phyloP scores from a whole-genome alignment of 23 tunicate genomes.

The Corella eumyota region DNA sequence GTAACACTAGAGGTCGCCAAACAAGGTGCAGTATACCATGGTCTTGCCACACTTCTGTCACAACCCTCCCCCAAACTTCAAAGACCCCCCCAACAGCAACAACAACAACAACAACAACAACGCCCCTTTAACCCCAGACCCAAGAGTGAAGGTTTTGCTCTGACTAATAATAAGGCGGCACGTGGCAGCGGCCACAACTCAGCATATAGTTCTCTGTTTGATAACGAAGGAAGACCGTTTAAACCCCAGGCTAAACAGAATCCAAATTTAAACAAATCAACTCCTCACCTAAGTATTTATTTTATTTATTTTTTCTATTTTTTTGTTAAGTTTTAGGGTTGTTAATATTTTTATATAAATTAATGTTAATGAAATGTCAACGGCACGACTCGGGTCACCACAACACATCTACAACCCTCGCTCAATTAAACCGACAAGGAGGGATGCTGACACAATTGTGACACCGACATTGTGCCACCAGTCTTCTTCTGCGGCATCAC shows the following conservation, averaged over 20 bases:
- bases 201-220: no score
- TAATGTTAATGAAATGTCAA: no score
- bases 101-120: slow-evolving; percentile 22
- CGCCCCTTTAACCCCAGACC: slow-evolving; percentile 33
- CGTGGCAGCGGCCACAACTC: slow-evolving; percentile 1
- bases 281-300: no score
- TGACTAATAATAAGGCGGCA: background rate
- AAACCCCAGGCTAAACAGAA: no score
- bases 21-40: slow-evolving; percentile 79
- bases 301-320: no score
- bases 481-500: slow-evolving; percentile 27
- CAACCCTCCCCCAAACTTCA: no score
- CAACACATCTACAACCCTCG: slow-evolving; percentile 18
- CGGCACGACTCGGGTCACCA: slow-evolving; percentile 37
- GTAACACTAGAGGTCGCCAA: slow-evolving; percentile 65
- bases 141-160: slow-evolving; percentile 53
- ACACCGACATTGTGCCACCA: slow-evolving; percentile 7
- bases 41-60: slow-evolving; percentile 50
- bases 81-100: no score
- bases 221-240: no score
- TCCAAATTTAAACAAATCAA: no score
- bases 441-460: slow-evolving; percentile 5
- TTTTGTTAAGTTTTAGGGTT: no score
- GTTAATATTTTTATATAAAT: no score
- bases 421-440: background rate